Conservation (phyloP, 2,888 invertebrate species). For the Lepidocyrtoides sp. region DNA sequence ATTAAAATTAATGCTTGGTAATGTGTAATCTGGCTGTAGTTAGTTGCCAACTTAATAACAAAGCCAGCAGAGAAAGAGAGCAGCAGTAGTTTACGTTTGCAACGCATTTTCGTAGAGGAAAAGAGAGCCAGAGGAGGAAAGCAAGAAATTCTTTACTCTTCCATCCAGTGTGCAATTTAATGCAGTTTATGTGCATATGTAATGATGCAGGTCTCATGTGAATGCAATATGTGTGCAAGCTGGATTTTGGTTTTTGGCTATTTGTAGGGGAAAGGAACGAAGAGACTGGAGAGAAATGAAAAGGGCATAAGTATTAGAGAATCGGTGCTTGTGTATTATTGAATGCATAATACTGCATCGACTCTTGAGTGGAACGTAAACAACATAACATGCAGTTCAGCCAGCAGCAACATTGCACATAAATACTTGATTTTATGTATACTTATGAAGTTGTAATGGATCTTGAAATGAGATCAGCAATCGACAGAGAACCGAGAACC, state of each 20-base stretch:
- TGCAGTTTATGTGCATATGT: constrained; percentile 37
- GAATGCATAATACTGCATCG: background rate
- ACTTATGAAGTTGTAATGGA: constrained; percentile 38
- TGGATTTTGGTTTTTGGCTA: background rate
- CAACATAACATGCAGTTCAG: background rate
- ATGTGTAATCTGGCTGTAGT: constrained; percentile 69
- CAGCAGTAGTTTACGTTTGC: background rate
- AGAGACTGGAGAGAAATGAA: background rate
- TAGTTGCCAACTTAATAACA: constrained; percentile 63
- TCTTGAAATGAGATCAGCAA: constrained; percentile 39
- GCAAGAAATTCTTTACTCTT: background rate
- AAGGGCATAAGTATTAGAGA: background rate
- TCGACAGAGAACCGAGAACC: background rate
- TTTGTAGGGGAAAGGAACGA: background rate
- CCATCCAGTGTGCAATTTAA: constrained; percentile 19
- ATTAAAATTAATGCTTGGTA: constrained; percentile 79
- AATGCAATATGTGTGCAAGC: constrained; percentile 1
- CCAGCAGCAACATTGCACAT: background rate
- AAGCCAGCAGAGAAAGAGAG: background rate
- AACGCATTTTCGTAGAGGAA: background rate
- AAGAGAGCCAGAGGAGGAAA: background rate
- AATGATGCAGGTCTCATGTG: constrained; percentile 27
- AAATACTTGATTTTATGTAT: constrained; percentile 44
- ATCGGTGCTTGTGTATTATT: background rate
- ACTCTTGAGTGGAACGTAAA: background rate